Conservation (phyloP, 2,888 invertebrate genomes). For the Drosophila koepferae region DNA sequence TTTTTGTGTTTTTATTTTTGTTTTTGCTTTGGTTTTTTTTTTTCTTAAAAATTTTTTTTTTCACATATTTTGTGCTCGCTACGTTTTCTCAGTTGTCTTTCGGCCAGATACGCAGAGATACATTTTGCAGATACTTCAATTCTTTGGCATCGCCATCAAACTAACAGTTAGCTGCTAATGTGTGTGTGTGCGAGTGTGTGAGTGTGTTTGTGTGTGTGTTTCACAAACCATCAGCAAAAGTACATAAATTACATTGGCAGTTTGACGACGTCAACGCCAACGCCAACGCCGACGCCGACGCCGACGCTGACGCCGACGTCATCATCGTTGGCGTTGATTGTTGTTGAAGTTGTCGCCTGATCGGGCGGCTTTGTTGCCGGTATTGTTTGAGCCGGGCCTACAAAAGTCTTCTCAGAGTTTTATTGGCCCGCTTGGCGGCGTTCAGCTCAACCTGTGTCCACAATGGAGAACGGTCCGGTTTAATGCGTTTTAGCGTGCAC, state of each 20-base stretch:
- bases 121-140: conserved; percentile 57
- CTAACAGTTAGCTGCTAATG: conserved; percentile 56
- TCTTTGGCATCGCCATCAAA: conserved; percentile 30
- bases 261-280: conserved; percentile 46
- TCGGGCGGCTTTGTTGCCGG: conserved; percentile 35
- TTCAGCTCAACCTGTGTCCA: conserved; percentile 26
- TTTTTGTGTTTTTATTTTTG: not conserved
- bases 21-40: conserved; percentile 14
- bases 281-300: conserved; percentile 12
- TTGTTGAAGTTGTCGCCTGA: conserved; percentile 52
- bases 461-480: conserved; percentile 24
- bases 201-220: conserved; percentile 22
- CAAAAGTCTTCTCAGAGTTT: conserved; percentile 21
- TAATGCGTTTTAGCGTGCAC: conserved; percentile 47
- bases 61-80: conserved; percentile 13
- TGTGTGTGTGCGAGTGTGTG: conserved; percentile 20
- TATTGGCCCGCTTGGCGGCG: conserved; percentile 39
- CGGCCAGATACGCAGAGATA: conserved; percentile 42
- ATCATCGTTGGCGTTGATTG: conserved; percentile 33
- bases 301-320: conserved; percentile 32
- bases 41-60: conserved; percentile 17
- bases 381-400: conserved; percentile 57
- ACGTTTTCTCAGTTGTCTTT: conserved; percentile 6
- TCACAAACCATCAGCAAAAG: conserved; percentile 61
- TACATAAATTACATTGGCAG: conserved; percentile 78